These are phyloP conservation scores for Ormia ochracea DNA, from an alignment of 2,888 invertebrate genomes.

Conservation along the genomic window DNA sequence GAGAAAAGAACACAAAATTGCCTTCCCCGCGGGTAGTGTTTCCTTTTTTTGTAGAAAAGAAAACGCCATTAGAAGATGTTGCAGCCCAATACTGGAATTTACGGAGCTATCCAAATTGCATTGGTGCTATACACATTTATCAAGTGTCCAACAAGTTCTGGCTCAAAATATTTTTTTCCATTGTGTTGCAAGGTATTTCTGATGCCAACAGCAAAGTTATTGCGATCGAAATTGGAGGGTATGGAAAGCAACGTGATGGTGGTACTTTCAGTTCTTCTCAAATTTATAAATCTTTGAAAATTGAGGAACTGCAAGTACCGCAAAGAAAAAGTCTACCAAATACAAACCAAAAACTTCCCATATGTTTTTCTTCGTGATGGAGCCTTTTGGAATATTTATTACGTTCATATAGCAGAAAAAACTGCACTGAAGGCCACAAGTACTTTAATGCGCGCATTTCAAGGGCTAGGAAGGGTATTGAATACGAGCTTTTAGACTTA, in stretches of 20 bases:
- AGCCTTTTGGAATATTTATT: constrained; percentile 38
- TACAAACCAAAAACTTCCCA: constrained; percentile 29
- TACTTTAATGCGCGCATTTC: constrained; percentile 47
- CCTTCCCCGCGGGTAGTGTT: no score
- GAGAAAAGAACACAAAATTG: no score
- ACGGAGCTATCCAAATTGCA: constrained; percentile 64
- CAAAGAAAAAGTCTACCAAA: constrained; percentile 12
- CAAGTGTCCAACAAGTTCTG: constrained; percentile 65
- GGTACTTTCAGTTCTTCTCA: constrained; percentile 33
- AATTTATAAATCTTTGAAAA: constrained; percentile 14
- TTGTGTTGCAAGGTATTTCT: constrained; percentile 47
- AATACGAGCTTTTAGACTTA: constrained; percentile 48
- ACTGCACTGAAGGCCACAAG: constrained; percentile 33
- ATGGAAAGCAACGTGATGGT: constrained; percentile 48
- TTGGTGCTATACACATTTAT: constrained; percentile 68
- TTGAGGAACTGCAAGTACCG: constrained; percentile 14
- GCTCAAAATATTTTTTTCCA: constrained; percentile 63
- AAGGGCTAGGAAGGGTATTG: constrained; percentile 42
- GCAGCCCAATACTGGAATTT: constrained; percentile 38
- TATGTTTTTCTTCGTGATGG: constrained; percentile 49
- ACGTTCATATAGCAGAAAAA: constrained; percentile 37
- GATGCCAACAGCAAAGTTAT: constrained; percentile 52
- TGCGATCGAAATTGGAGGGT: constrained; percentile 50
- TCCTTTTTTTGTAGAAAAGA: no score
- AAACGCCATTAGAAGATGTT: constrained; percentile 1